A percentile compares a stretch with the other conserved stretches of the same genome.
Conservation (phyloP, 2,888 invertebrate species). For the Papilio gigon region DNA sequence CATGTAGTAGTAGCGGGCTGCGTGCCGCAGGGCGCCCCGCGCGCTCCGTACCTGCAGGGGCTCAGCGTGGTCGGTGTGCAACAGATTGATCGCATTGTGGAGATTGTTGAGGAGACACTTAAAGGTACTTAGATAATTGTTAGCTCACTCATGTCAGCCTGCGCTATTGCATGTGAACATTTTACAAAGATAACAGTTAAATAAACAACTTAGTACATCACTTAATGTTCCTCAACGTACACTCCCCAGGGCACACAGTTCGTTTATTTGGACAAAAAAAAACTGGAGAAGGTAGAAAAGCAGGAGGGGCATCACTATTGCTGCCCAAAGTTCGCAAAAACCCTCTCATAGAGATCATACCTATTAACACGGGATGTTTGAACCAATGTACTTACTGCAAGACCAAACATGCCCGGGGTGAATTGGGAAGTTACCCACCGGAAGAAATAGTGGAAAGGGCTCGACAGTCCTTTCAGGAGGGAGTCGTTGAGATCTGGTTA, state of each 20-base stretch:
- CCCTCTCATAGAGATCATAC: constrained; percentile 97
- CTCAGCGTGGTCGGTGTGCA: constrained; percentile 98
- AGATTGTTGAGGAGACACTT: constrained; percentile 98
- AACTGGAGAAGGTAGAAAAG: constrained; percentile 88
- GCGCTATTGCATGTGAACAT: no score
- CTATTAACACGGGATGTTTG: constrained; percentile 97
- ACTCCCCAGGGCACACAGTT: constrained; percentile 85
- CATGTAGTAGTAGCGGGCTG: constrained; percentile 98
- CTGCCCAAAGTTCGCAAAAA: constrained; percentile 98
- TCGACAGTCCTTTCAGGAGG: constrained; percentile 92
- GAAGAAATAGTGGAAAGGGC: constrained; percentile 95
- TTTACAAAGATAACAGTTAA: background rate
- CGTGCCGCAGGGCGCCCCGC: constrained; percentile 96
- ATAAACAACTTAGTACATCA: background rate
- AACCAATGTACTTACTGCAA: constrained; percentile 99
- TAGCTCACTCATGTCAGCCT: background rate
- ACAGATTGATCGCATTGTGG: constrained; percentile 98
- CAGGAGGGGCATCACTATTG: constrained; percentile 92
- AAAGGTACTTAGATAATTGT: constrained; percentile 88
- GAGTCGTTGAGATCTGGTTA: constrained; percentile 98
- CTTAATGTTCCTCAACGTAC: no score
- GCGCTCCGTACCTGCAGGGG: constrained; percentile 86
- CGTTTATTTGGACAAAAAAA: constrained; percentile 90
- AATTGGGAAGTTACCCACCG: constrained; percentile 96
- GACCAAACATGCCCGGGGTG: constrained; percentile 98